Base-by-base conservation (phyloP, 2,113 vertebrate genomes). In the Silurus glanis region DNA sequence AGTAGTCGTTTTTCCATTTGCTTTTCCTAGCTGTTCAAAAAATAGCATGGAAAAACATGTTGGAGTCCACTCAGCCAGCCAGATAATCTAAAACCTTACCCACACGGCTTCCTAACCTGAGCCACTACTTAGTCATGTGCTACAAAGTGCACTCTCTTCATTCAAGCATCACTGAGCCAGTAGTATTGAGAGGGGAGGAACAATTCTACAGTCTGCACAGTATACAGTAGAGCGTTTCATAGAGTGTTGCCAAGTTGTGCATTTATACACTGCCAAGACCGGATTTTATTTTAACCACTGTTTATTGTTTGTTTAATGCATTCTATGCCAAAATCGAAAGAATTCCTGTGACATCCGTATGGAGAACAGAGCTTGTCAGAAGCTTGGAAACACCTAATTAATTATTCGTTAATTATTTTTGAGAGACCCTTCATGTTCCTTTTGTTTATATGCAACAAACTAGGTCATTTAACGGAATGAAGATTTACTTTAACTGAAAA, bases 131-230 rank as follows among this genome's bases (percentile, higher is more conserved):
- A 61, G 85, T 86, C 80, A 72, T 66, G 55, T 82, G 80, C 21
- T 71, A 53, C n/a, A 80, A 83, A 76, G 53, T 56, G 17, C 9
- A 51, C 64, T 53, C 67, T 75, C 83, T 84, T 83, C 28, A 80
- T 45, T 58, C 71, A 67, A 67, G 76, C 51, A 58, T 47, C 13
- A 28, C 12, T 67, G 80, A 14, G 9, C 16, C 6, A 28, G 74
- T 67, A 13, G 17, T 55, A 66, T 53, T 88, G 49, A 80, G 81
- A 82, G 64, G 72, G 23, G 67, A 74, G 53, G 37, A 51, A 71
- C 62, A 72, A 2, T 72, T 56, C 0, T 56, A 25, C 75, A 10
- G 3, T 3, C 28, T 80, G 25, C 8, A 6, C 25, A 9, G 25
- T 59, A 12, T 8, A 80, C 55, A 5, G 8, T 9, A 37, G 14